These are phyloP conservation scores for Enteromius anoplus DNA, from an alignment of 2,797 vertebrate genomes.

Conservation along the genomic window DNA sequence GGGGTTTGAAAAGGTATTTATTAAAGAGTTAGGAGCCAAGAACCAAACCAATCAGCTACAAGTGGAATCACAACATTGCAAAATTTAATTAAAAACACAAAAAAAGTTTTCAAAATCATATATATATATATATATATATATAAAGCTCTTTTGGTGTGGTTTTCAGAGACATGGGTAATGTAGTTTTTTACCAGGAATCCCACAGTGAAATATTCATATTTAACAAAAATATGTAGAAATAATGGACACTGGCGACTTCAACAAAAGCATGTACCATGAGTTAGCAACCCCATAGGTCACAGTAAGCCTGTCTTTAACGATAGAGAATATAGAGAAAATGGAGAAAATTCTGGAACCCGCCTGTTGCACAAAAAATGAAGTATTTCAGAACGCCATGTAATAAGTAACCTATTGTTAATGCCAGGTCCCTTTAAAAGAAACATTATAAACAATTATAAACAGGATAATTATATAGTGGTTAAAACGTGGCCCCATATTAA, in stretches of 20 bases:
- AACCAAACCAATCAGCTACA: neutral
- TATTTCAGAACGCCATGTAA: slow-evolving; percentile 7
- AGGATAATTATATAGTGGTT: neutral
- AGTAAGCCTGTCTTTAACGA: neutral
- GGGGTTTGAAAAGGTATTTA: neutral
- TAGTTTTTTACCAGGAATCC: neutral
- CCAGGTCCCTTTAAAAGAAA: neutral
- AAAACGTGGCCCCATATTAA: slow-evolving; percentile 22
- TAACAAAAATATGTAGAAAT: neutral
- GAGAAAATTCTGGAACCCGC: neutral
- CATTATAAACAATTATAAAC: neutral
- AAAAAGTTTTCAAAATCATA: neutral
- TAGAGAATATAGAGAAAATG: neutral
- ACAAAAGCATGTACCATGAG: neutral
- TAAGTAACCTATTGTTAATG: slow-evolving; percentile 6
- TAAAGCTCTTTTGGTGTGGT: neutral
- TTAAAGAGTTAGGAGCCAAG: neutral
- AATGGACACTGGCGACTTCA: neutral
- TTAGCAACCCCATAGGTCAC: neutral
- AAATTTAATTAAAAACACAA: neutral
- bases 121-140: no score
- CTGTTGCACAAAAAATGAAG: neutral
- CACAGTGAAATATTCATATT: neutral
- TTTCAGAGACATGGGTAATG: neutral
- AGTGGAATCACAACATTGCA: neutral